A percentile compares a stretch with the other conserved stretches of the same genome.
Evolutionary conservation across 2,888 invertebrate species (phyloP).

Genomic region (Pristionchus maxplancki): DNA sequence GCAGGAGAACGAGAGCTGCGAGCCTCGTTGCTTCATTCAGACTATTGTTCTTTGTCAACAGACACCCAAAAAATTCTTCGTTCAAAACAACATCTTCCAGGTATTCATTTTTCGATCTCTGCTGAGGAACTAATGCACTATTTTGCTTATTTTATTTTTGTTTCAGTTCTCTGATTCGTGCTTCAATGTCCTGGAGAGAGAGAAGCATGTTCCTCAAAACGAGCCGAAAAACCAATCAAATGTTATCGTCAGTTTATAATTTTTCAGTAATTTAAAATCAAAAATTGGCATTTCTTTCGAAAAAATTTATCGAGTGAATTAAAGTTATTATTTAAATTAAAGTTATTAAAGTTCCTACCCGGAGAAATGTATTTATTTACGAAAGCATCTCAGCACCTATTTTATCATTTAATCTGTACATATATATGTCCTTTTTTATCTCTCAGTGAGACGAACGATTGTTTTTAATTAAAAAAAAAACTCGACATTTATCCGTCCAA

Average conservation of each 20-base stretch:
- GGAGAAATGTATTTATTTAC: no score
- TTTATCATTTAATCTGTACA: no score
- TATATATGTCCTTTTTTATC: no score
- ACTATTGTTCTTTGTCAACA: slow-evolving; percentile 95
- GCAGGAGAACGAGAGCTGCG: slow-evolving; percentile 93
- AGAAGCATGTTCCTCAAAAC: neutral
- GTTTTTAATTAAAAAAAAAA: no score
- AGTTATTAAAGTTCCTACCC: no score
- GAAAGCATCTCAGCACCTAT: no score
- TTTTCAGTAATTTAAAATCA: neutral
- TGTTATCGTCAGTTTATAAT: neutral
- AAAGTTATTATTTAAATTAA: no score
- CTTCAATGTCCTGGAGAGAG: slow-evolving; percentile 51
- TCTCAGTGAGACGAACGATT: no score
- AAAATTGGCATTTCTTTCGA: no score
- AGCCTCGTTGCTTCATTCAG: slow-evolving; percentile 91
- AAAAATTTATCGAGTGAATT: no score
- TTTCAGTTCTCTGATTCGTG: slow-evolving; percentile 50
- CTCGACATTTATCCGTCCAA: no score
- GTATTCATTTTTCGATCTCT: neutral
- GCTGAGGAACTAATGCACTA: no score
- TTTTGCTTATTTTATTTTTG: neutral
- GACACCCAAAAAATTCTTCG: slow-evolving; percentile 97
- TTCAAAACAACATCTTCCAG: slow-evolving; percentile 95
- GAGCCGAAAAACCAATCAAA: neutral